Conservation (phyloP, 2,797 vertebrate genomes). For the Onychomys arenicola region DNA sequence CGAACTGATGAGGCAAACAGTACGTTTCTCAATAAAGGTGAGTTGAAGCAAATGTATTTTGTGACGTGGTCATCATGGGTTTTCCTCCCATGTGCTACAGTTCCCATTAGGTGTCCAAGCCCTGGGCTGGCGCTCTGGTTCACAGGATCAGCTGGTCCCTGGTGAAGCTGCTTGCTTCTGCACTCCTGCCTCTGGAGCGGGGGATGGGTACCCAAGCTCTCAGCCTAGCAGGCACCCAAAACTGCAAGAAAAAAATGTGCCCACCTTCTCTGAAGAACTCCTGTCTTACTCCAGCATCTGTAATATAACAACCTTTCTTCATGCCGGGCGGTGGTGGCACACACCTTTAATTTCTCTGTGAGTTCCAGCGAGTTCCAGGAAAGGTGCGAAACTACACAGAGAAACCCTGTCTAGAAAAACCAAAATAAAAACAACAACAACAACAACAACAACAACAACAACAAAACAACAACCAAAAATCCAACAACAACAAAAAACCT, state of each 20-base stretch:
- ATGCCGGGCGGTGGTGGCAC: too few species aligned
- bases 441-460: too few species aligned
- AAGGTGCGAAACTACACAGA: too few species aligned
- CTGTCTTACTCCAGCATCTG: not conserved
- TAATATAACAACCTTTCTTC: not conserved
- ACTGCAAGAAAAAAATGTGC: not conserved
- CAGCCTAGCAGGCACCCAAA: not conserved
- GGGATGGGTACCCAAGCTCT: not conserved
- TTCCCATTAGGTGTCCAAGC: not conserved
- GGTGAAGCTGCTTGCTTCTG: not conserved
- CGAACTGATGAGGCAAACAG: not conserved
- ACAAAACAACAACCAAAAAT: too few species aligned
- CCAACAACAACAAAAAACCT: too few species aligned
- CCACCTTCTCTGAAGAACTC: not conserved
- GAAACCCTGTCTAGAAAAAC: too few species aligned
- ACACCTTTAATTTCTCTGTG: too few species aligned
- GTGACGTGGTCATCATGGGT: not conserved
- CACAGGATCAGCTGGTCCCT: not conserved
- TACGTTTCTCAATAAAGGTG: not conserved
- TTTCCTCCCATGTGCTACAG: slow-evolving; percentile 31
- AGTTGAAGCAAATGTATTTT: not conserved
- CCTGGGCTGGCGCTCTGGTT: not conserved
- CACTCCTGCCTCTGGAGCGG: not conserved
- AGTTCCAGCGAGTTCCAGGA: too few species aligned
- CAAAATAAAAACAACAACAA: too few species aligned